phyloP scores from a whole-genome alignment of 2,888 invertebrate genomes.

The Hanleya hanleyi region DNA sequence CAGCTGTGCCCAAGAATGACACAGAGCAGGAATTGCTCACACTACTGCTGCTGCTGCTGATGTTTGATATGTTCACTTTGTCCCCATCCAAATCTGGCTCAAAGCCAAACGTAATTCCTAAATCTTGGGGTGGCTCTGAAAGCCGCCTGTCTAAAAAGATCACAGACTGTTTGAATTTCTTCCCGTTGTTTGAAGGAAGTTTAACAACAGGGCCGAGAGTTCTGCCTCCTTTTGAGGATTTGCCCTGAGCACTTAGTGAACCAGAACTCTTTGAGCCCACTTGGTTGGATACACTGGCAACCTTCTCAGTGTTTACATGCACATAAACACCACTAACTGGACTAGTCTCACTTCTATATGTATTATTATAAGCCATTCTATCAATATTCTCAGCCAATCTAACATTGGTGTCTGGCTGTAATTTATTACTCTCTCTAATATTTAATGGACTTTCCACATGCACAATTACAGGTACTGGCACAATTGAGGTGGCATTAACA shows the following conservation, averaged over 20 bases:
- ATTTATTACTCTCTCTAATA: background rate
- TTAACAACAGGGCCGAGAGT: background rate
- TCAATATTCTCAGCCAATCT: too few species aligned
- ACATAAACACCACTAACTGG: background rate
- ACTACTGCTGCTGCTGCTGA: too few species aligned
- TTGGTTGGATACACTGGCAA: background rate
- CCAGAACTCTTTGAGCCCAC: background rate
- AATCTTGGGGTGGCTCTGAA: conserved; percentile 44
- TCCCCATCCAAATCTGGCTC: conserved; percentile 40
- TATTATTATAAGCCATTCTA: too few species aligned
- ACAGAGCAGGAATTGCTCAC: too few species aligned
- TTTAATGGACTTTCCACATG: background rate
- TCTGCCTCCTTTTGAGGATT: background rate
- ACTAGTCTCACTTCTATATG: background rate
- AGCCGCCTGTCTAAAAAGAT: conserved; percentile 62
- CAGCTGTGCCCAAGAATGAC: too few species aligned
- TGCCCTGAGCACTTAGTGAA: background rate
- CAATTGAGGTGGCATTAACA: background rate
- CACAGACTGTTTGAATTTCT: conserved; percentile 51
- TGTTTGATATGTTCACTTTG: too few species aligned
- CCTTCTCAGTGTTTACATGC: background rate
- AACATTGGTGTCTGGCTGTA: too few species aligned
- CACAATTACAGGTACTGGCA: background rate
- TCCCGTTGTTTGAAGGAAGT: conserved; percentile 18
- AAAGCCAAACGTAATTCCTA: conserved; percentile 65